phyloP scores from a whole-genome alignment of 2,797 vertebrate species.

The Chrysocyon brachyurus region DNA sequence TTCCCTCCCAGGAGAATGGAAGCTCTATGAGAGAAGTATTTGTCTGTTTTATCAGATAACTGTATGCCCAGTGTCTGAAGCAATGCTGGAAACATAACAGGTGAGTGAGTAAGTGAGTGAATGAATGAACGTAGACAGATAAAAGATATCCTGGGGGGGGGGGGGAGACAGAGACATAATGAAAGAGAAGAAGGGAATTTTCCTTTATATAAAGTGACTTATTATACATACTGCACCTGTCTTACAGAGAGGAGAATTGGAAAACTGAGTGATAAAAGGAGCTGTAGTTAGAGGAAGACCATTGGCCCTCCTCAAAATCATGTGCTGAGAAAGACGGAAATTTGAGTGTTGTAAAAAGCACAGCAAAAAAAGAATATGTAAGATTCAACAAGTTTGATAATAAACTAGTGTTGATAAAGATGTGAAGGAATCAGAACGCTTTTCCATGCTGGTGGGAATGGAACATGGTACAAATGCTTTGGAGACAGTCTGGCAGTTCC shows the following conservation, averaged over 20 bases:
- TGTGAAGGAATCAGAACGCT: not conserved
- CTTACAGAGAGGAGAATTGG: not conserved
- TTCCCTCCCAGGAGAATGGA: not conserved
- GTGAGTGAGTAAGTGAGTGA: not conserved
- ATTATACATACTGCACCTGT: not conserved
- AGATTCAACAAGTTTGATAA: not conserved
- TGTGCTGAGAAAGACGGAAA: not conserved
- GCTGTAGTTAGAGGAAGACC: not conserved
- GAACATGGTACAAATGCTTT: not conserved
- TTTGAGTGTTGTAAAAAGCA: not conserved
- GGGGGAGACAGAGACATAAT: not conserved
- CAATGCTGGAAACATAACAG: not conserved
- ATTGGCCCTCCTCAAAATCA: not conserved
- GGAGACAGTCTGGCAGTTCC: not conserved
- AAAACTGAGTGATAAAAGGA: not conserved
- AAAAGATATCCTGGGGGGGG: not conserved
- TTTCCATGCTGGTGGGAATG: not conserved
- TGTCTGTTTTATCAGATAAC: not conserved
- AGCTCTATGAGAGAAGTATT: not conserved
- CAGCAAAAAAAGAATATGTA: not conserved
- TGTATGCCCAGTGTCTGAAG: not conserved
- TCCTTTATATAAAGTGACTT: not conserved
- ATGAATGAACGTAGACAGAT: not conserved
- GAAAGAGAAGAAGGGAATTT: not conserved
- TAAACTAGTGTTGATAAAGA: not conserved